phyloP scores from a whole-genome alignment of 1,140 invertebrate genomes.

The Frieseomelitta varia region DNA sequence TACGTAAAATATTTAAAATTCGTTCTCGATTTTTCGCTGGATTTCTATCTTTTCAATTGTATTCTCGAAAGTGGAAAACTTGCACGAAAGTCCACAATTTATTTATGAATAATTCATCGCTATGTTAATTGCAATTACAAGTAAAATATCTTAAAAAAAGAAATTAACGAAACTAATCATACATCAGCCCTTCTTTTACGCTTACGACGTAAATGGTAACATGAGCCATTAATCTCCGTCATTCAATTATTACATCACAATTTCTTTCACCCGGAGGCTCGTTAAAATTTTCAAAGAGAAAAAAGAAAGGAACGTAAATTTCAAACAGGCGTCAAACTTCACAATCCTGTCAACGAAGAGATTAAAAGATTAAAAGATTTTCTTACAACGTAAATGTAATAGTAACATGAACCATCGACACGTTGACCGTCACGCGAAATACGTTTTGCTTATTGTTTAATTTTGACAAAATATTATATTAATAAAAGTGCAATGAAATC shows the following conservation, averaged over 20 bases:
- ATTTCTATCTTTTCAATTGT: too few relatives aligned
- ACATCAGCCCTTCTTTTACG: background rate
- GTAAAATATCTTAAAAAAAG: background rate
- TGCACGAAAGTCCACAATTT: too few relatives aligned
- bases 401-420: too few relatives aligned
- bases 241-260: background rate
- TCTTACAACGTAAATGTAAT: too few relatives aligned
- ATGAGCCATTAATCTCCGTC: background rate
- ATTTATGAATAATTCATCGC: background rate
- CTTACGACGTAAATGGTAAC: constrained; percentile 7
- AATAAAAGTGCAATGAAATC: too few relatives aligned
- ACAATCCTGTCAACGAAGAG: background rate
- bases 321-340: background rate
- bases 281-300: too few relatives aligned
- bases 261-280: background rate
- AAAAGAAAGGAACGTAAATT: background rate
- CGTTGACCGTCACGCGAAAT: too few relatives aligned
- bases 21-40: too few relatives aligned
- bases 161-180: background rate
- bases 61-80: too few relatives aligned
- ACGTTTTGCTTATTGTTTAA: too few relatives aligned
- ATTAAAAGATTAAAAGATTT: background rate
- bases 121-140: constrained; percentile 14
- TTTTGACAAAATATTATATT: too few relatives aligned
- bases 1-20: too few relatives aligned